A percentile compares a stretch with the other conserved stretches of the same genome.
phyloP scores from a whole-genome alignment of 2,113 vertebrate genomes.

The Tapirus terrestris region DNA sequence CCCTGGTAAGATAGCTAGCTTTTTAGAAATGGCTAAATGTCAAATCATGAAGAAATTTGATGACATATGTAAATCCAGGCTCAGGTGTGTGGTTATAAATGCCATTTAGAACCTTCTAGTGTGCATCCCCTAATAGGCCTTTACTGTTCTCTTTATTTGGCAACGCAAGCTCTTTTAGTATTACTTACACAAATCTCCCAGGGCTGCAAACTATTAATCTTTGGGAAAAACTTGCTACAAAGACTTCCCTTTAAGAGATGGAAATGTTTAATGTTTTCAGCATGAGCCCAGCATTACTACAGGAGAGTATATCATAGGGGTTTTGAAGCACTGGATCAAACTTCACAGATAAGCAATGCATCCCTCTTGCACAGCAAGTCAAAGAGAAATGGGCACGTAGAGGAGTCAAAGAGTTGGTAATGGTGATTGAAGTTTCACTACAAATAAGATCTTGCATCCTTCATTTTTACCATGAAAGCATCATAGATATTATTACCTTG shows the following conservation, averaged over 20 bases:
- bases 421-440: constrained; percentile 8
- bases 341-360: constrained; percentile 1
- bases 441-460: not conserved
- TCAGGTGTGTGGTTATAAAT: constrained; percentile 20
- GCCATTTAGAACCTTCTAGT: not conserved
- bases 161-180: constrained; percentile 16
- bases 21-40: not conserved
- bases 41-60: constrained; percentile 27
- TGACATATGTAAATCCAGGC: constrained; percentile 16
- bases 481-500: not conserved
- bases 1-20: not conserved
- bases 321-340: constrained; percentile 43
- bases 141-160: constrained; percentile 12
- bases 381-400: constrained; percentile 13
- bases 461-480: not conserved
- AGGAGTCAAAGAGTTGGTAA: not conserved
- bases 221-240: constrained; percentile 35
- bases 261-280: constrained; percentile 51
- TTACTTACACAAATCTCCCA: constrained; percentile 23
- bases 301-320: not conserved
- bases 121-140: not conserved
- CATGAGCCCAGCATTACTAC: not conserved
- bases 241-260: not conserved
- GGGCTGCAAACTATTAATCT: constrained; percentile 19
- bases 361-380: not conserved